Conservation (phyloP, 2,113 vertebrate species). For the Furnarius figulus region DNA sequence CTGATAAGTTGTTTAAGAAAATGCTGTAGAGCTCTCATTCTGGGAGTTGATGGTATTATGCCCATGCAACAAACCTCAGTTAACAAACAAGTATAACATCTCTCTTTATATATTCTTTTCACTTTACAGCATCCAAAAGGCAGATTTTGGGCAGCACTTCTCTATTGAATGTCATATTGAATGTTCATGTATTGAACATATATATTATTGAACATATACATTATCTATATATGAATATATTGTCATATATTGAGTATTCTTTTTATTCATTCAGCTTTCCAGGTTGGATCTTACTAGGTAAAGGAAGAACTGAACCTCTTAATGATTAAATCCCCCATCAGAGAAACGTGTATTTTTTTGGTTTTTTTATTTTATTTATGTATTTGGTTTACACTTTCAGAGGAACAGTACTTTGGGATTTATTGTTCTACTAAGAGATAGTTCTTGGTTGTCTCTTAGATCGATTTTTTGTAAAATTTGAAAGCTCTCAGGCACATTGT, state of each 20-base stretch:
- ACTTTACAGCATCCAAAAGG: background rate
- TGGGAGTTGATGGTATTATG: background rate
- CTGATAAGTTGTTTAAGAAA: slow-evolving; percentile 6
- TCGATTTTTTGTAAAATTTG: background rate
- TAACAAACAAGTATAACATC: background rate
- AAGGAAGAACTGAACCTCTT: background rate
- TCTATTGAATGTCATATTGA: background rate
- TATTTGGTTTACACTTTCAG: background rate
- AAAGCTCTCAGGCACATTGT: background rate
- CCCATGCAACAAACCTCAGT: background rate
- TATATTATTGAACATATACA: too few relatives aligned
- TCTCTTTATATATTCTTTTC: background rate
- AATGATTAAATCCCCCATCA: background rate
- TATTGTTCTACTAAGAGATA: background rate
- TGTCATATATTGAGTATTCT: too few relatives aligned
- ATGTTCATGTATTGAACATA: too few relatives aligned
- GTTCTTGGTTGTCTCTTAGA: background rate
- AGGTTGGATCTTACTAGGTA: background rate
- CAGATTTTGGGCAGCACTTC: background rate
- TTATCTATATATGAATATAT: too few relatives aligned
- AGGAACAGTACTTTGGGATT: background rate
- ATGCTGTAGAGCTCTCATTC: background rate
- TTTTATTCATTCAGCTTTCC: background rate
- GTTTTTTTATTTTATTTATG: background rate
- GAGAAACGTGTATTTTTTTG: background rate